Evolutionary conservation across 1,140 invertebrate genomes (phyloP).

Genomic region (Hycleus cichorii): DNA sequence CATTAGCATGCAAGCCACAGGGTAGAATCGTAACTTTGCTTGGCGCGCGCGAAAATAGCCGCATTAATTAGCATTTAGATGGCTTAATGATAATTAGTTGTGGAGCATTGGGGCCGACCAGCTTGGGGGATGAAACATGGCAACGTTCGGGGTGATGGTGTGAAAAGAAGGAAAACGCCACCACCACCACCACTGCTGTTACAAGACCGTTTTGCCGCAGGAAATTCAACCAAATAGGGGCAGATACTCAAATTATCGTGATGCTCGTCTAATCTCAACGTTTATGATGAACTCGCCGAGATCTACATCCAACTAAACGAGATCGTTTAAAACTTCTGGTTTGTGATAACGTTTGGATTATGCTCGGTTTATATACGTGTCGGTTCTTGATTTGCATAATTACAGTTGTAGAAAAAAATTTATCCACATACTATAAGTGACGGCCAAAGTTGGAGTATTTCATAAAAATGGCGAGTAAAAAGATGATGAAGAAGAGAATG

Average conservation of each 20-base stretch:
- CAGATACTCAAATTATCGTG: conserved; percentile 28
- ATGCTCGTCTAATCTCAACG: conserved; percentile 16
- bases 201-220: not conserved
- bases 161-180: conserved; percentile 31
- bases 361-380: conserved; percentile 21
- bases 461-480: no score
- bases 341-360: conserved; percentile 20
- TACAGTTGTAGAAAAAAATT: not conserved
- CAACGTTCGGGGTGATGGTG: conserved; percentile 32
- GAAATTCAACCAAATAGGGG: not conserved
- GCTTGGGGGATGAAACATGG: conserved; percentile 36
- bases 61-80: conserved; percentile 51
- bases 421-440: no score
- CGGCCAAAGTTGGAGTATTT: no score
- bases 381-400: conserved; percentile 16
- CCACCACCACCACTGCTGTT: conserved; percentile 13
- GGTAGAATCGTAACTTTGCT: conserved; percentile 36
- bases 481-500: no score
- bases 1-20: conserved; percentile 41
- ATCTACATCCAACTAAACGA: conserved; percentile 26
- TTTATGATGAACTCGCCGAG: conserved; percentile 31
- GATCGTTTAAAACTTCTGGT: conserved; percentile 26
- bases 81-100: conserved; percentile 48
- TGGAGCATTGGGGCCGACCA: conserved; percentile 31
- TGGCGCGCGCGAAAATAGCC: conserved; percentile 43